Percentiles rank a stretch among this genome's conserved stretches.
These are phyloP conservation scores for Notarius lentiginosus DNA, from an alignment of 2,113 vertebrate species.

Conservation along the genomic window DNA sequence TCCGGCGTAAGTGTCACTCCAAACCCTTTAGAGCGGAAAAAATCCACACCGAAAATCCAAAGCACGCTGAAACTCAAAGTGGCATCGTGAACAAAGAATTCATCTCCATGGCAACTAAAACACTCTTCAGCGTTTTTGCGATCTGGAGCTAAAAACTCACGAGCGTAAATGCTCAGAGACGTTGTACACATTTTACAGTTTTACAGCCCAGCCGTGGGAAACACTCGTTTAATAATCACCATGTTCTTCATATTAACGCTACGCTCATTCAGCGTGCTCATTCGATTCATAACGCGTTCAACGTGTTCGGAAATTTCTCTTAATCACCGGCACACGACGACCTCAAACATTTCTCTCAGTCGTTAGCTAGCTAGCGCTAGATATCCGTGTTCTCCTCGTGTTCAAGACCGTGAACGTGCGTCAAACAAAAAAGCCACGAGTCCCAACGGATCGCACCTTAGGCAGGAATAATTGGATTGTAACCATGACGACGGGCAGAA, in stretches of 20 bases:
- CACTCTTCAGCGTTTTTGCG: not conserved
- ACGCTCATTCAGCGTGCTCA: no score
- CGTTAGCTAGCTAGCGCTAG: not conserved
- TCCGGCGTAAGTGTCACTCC: not conserved
- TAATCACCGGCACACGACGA: not conserved
- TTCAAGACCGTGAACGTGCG: not conserved
- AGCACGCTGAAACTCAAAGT: not conserved
- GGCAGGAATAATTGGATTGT: not conserved
- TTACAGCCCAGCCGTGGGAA: no score
- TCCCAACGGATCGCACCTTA: not conserved
- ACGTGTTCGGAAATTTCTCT: not conserved
- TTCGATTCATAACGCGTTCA: no score
- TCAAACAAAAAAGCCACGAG: not conserved
- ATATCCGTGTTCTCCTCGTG: no score
- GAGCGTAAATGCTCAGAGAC: not conserved
- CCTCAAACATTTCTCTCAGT: not conserved
- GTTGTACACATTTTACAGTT: not conserved
- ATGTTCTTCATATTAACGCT: no score
- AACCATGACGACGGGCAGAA: not conserved
- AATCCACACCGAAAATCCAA: not conserved
- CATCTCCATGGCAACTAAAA: slow-evolving; percentile 28
- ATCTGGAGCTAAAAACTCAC: not conserved
- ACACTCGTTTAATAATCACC: no score
- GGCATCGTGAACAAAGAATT: not conserved
- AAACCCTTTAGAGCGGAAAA: not conserved